Evolutionary conservation across 2,888 invertebrate species (phyloP).

Genomic region (Meta bourneti): DNA sequence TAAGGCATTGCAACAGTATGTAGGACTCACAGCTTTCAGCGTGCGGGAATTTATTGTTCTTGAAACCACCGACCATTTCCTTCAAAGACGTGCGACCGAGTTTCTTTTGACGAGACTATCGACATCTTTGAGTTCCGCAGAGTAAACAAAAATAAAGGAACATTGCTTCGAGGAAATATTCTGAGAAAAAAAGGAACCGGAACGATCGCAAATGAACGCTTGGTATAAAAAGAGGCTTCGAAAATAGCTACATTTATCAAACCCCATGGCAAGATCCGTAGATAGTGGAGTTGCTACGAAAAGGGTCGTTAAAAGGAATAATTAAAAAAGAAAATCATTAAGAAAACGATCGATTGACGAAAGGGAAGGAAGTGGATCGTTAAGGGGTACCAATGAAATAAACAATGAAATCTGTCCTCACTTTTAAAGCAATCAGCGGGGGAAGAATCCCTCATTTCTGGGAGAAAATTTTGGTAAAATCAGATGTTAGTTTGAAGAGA

Average conservation of each 20-base stretch:
- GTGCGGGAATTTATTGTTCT: neutral
- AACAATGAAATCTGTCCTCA: neutral
- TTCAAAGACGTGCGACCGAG: neutral
- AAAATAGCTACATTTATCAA: neutral
- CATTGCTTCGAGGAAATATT: neutral
- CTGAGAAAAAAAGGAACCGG: neutral
- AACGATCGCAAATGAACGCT: neutral
- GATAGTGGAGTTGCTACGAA: neutral
- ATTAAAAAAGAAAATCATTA: constrained; percentile 1
- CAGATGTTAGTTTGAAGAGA: too few relatives aligned
- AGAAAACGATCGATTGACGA: neutral
- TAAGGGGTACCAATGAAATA: neutral
- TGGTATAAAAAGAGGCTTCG: neutral
- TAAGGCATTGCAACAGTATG: neutral
- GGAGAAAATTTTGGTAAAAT: too few relatives aligned
- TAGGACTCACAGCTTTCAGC: neutral
- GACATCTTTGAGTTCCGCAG: neutral
- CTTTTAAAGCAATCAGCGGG: too few relatives aligned
- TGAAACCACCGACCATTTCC: neutral
- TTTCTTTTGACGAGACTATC: neutral
- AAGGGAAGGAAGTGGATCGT: neutral
- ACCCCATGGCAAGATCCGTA: neutral
- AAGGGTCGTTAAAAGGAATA: neutral
- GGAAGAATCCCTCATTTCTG: too few relatives aligned
- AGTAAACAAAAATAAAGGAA: neutral